Conservation (phyloP, 2,888 invertebrate genomes). For the Maniola hyperantus region DNA sequence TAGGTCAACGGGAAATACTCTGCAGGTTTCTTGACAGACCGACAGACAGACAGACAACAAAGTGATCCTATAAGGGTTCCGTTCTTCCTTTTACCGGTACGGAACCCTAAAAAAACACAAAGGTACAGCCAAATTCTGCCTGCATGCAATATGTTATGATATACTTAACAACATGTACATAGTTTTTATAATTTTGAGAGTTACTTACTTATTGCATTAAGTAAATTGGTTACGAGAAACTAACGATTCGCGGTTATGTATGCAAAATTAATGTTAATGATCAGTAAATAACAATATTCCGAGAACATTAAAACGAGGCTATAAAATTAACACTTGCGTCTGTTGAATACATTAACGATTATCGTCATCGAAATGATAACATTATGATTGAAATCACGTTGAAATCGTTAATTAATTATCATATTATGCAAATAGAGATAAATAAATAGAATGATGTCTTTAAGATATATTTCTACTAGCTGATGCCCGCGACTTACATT, state of each 20-base stretch:
- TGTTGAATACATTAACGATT: neutral
- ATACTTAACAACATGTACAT: too few species aligned
- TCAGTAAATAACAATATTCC: neutral
- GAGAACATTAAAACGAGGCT: neutral
- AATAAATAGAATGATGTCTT: neutral
- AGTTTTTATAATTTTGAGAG: too few species aligned
- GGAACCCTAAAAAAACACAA: too few species aligned
- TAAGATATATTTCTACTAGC: neutral
- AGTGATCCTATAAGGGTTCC: too few species aligned
- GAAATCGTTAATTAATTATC: neutral
- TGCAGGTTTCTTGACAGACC: too few species aligned
- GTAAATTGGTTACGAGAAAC: neutral
- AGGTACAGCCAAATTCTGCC: too few species aligned
- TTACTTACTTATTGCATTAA: neutral
- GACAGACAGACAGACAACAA: too few species aligned
- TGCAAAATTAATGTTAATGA: neutral
- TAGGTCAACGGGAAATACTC: too few species aligned
- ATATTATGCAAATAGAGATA: neutral
- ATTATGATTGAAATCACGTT: neutral
- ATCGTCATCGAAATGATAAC: neutral
- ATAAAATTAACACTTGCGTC: neutral
- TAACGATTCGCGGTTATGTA: neutral
- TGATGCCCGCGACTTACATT: too few species aligned
- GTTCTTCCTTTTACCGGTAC: too few species aligned
- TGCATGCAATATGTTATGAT: too few species aligned